Evolutionary conservation across 1,140 invertebrate species (phyloP), one percentile per base, ranked within the genome.

Genomic region (Megathymus violae): DNA sequence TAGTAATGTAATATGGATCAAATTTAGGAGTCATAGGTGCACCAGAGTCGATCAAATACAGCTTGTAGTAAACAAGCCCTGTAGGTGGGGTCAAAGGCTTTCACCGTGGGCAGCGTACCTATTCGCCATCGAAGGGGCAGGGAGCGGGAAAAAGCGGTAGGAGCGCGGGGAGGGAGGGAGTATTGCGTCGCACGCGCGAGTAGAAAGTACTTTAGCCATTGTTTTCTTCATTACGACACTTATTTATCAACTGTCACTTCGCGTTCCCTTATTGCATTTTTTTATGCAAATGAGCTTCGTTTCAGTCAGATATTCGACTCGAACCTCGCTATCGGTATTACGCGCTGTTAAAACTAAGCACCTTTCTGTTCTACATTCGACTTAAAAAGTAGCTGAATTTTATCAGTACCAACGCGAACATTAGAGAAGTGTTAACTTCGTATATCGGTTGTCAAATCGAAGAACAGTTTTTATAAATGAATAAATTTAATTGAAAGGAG

Each of bases 161-260:
- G 56, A 66, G 67, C 71, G 71, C 17, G 71, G 79, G 54, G 60
- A 60, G 41, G 72, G 75, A 41, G 67, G 67, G 64, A n/a, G n/a
- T n/a, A n/a, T n/a, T 66, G 16, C 67, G 66, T 69, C 71, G 76
- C 80, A 83, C 81, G 79, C 82, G 78, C 75, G 71, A 78, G 60
- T 86, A 86, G 85, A 89, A 89, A 89, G 86, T 86, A 76, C 78
- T 76, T 60, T 47, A 67, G 51, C 72, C 65, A 87, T 89, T 88
- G 83, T 88, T 86, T 89, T 85, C 82, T 74, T 85, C 79, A 89
- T 88, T 88, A 84, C 83, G 80, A 85, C 80, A 89, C 74, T 81
- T 82, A 82, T 83, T 80, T 84, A 87, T 85, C 85, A 82, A 67
- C 74, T 76, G 78, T 80, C 82, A 80, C 62, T 78, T 40, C 73